A percentile compares a stretch with the other conserved stretches of the same genome.
Evolutionary conservation across 2,113 vertebrate species (phyloP).

Genomic region (Misgurnus mizolepis): DNA sequence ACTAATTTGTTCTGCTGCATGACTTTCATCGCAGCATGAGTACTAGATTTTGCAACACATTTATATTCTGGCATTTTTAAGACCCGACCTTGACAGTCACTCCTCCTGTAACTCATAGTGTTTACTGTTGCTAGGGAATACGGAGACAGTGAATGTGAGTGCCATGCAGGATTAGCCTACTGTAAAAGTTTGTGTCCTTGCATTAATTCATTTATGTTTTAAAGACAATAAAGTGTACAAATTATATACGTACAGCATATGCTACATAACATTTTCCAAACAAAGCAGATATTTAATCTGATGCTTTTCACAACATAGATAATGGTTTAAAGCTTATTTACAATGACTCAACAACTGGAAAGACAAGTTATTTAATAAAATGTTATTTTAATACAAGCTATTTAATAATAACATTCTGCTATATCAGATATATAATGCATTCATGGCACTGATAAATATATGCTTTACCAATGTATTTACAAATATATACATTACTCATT

Average conservation of each 20-base stretch:
- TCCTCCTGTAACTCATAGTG: conserved; percentile 49
- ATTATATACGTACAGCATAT: no score
- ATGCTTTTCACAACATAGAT: no score
- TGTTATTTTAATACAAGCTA: no score
- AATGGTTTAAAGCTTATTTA: no score
- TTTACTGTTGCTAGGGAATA: conserved; percentile 72
- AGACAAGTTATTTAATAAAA: no score
- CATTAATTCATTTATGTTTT: conserved; percentile 34
- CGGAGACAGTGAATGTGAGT: background rate
- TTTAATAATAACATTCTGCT: no score
- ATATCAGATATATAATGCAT: no score
- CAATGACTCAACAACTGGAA: no score
- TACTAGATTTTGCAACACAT: background rate
- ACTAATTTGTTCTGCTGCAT: conserved; percentile 7
- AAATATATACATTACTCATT: no score
- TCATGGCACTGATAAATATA: no score
- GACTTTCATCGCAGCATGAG: conserved; percentile 16
- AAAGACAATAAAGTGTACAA: conserved; percentile 2
- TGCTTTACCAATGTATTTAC: no score
- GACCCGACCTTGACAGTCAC: conserved; percentile 4
- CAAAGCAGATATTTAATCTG: background rate
- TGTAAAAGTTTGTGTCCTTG: conserved; percentile 35
- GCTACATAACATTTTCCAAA: background rate
- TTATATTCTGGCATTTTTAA: conserved; percentile 32
- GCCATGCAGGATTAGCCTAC: conserved; percentile 13